These are phyloP conservation scores for Myotis findleyi DNA, from an alignment of 2,797 vertebrate species.

Conservation along the genomic window DNA sequence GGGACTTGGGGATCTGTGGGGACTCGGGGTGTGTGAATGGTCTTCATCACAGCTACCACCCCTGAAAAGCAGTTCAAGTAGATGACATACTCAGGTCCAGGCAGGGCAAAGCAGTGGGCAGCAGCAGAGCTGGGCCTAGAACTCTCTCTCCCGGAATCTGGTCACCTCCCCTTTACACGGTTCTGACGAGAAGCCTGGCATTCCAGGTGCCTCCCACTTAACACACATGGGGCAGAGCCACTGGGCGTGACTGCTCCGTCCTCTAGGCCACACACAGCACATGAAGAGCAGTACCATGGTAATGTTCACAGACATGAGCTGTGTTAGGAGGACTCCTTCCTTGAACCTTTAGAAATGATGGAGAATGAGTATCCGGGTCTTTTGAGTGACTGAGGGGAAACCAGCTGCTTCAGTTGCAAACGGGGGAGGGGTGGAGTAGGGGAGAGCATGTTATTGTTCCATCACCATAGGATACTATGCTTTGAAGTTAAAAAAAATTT, in stretches of 20 bases:
- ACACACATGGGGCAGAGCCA: background rate
- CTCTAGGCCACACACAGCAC: background rate
- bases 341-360: background rate
- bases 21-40: background rate
- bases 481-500: conserved; percentile 44
- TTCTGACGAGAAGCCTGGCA: background rate
- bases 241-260: background rate
- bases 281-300: background rate
- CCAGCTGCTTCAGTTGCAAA: background rate
- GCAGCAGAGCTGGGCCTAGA: background rate
- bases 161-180: background rate
- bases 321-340: background rate
- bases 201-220: background rate
- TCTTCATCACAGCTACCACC: background rate
- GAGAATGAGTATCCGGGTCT: background rate
- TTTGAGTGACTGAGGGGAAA: background rate
- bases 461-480: background rate
- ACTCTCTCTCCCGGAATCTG: background rate
- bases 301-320: background rate
- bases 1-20: background rate
- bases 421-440: too few species aligned
- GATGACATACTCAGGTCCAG: background rate
- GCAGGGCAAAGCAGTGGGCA: background rate
- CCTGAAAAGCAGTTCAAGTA: background rate
- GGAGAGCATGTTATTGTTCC: background rate